Base-by-base conservation (phyloP, 2,888 invertebrate species). In the Microctonus brassicae region DNA sequence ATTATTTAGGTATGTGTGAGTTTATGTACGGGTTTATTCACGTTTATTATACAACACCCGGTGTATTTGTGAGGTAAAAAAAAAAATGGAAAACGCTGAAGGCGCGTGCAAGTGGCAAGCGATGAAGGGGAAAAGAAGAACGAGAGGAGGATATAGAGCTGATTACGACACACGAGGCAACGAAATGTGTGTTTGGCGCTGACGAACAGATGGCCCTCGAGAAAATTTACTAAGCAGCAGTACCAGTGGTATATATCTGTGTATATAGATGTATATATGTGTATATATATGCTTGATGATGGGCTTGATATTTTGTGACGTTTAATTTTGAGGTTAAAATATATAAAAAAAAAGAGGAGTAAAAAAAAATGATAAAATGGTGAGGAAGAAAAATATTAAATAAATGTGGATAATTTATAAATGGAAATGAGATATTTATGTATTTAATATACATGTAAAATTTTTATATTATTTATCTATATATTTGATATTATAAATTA, bases 171-270 rank as follows among this genome's bases (percentile, higher is more conserved):
- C 17, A 7, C 20, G 47, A 9, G n/a, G 47, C 47, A 47, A 47
- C 47, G 20, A 47, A 57, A 55, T 55, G 65, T 65, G 55, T 53
- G 36, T 36, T 36, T 57, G 65, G 55, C 55, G 65, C 53, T 55
- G 65, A 65, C 55, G 65, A 65, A 65, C 65, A 65, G 55, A 65
- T 65, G 65, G 65, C 53, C 55, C 53, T 57, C 34, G 65, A 55
- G 36, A 39, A 53, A 65, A 24, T 65, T 65, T 36, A 58, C 26
- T 58, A 24, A 36, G 34, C 24, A 36, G 34, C 65, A 65, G 13
- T 10, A 53, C 13, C 20, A 29, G n/a, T n/a, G n/a, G n/a, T n/a
- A n/a, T n/a, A n/a, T n/a, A n/a, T n/a, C n/a, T n/a, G n/a, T n/a
- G n/a, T n/a, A n/a, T n/a, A n/a, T n/a, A n/a, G n/a, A n/a, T n/a